phyloP scores from a whole-genome alignment of 2,888 invertebrate genomes.

The Mylabris sibirica region DNA sequence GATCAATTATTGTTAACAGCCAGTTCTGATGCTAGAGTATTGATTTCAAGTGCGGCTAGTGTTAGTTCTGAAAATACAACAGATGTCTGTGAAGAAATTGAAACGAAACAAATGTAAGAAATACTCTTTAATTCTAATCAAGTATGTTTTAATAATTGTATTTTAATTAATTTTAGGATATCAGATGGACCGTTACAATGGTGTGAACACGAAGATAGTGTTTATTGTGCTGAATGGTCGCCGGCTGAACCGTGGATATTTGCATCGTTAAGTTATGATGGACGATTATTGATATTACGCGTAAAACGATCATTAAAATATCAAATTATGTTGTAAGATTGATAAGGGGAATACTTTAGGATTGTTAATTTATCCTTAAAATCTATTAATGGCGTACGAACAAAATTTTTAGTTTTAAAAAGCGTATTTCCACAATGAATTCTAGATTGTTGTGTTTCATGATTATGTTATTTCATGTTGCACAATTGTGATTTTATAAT shows the following conservation, averaged over 20 bases:
- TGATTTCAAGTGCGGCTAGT: conserved; percentile 86
- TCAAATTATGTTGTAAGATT: conserved; percentile 78
- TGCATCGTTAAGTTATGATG: conserved; percentile 98
- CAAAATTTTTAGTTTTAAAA: too few relatives aligned
- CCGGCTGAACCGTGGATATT: conserved; percentile 98
- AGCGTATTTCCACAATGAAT: too few relatives aligned
- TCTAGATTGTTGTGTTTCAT: too few relatives aligned
- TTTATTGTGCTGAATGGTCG: conserved; percentile 97
- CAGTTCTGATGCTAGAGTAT: conserved; percentile 92
- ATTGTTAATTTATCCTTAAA: too few relatives aligned
- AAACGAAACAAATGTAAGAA: conserved; percentile 62
- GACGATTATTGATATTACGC: conserved; percentile 66
- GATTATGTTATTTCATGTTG: too few relatives aligned
- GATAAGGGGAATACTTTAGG: too few relatives aligned
- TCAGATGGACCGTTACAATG: conserved; percentile 90
- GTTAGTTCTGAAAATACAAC: conserved; percentile 83
- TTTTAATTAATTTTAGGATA: conserved; percentile 61
- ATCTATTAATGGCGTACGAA: too few relatives aligned
- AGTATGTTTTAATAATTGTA: conserved; percentile 4
- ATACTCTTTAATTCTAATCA: neutral
- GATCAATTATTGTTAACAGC: conserved; percentile 94
- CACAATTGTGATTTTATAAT: too few relatives aligned
- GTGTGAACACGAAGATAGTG: conserved; percentile 98
- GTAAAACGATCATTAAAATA: conserved; percentile 96
- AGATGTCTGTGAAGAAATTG: conserved; percentile 63